Conservation (phyloP, 1,140 invertebrate species). For the Dendrolimus punctatus region DNA sequence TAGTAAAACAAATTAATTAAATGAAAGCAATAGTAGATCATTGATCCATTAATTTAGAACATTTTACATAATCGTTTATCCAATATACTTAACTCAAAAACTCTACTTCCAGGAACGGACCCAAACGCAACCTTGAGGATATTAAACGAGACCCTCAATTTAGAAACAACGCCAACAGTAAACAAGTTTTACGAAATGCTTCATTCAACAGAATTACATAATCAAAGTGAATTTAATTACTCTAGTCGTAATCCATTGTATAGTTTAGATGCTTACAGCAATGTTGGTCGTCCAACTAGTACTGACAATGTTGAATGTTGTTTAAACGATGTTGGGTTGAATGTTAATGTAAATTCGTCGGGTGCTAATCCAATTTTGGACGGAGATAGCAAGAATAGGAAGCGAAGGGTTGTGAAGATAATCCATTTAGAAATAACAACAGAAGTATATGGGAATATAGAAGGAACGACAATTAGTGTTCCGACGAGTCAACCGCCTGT, state of each 20-base stretch:
- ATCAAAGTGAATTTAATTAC: slow-evolving; percentile 31
- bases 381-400: slow-evolving; percentile 30
- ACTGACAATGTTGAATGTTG: slow-evolving; percentile 33
- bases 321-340: slow-evolving; percentile 12
- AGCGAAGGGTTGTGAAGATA: slow-evolving; percentile 40
- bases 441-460: slow-evolving; percentile 16
- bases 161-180: slow-evolving; percentile 31
- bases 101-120: slow-evolving; percentile 41
- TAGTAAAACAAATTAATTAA: too few relatives aligned
- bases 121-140: slow-evolving; percentile 36
- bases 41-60: too few relatives aligned
- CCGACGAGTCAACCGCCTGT: slow-evolving; percentile 22
- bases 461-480: slow-evolving; percentile 18
- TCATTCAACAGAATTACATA: slow-evolving; percentile 33
- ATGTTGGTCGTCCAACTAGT: slow-evolving; percentile 20
- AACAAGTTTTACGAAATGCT: slow-evolving; percentile 61
- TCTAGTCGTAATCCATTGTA: slow-evolving; percentile 30
- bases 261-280: slow-evolving; percentile 31
- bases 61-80: slow-evolving; percentile 6
- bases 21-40: too few relatives aligned
- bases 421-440: slow-evolving; percentile 25
- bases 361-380: slow-evolving; percentile 31
- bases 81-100: slow-evolving; percentile 13
- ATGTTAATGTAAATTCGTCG: slow-evolving; percentile 14
- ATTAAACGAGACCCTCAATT: slow-evolving; percentile 28